A percentile compares a stretch with the other conserved stretches of the same genome.
phyloP scores from a whole-genome alignment of 1,140 invertebrate genomes.

The Penaeus vannamei region DNA sequence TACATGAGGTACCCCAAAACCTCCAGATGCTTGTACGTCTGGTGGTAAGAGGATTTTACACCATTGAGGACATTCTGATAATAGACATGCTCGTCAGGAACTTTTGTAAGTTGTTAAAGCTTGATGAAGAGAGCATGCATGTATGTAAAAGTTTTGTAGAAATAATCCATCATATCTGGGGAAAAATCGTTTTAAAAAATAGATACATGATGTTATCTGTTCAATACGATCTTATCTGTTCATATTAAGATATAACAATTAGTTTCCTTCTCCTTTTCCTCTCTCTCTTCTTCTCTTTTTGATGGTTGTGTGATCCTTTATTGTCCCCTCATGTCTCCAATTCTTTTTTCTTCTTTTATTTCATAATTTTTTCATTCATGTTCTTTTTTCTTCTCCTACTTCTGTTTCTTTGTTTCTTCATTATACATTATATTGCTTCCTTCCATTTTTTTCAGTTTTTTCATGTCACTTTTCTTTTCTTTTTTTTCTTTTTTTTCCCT shows the following conservation, averaged over 20 bases:
- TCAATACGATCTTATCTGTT: too few species aligned
- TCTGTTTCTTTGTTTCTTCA: neutral
- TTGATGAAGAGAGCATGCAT: neutral
- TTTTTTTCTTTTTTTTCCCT: too few species aligned
- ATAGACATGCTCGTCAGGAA: slow-evolving; percentile 96
- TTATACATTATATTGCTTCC: neutral
- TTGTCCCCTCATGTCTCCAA: neutral
- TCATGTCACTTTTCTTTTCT: too few species aligned
- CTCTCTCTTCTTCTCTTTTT: neutral
- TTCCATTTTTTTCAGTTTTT: too few species aligned
- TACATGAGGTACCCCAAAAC: slow-evolving; percentile 88
- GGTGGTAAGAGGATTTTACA: slow-evolving; percentile 93
- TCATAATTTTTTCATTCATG: too few species aligned
- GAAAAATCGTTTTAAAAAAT: neutral
- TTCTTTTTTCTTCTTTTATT: too few species aligned
- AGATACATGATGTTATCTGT: too few species aligned
- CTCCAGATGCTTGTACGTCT: slow-evolving; percentile 91
- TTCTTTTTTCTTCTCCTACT: too few species aligned
- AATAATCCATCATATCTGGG: neutral
- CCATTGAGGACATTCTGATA: slow-evolving; percentile 92
- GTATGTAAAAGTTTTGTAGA: neutral
- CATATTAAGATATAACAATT: too few species aligned
- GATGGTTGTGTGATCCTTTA: neutral
- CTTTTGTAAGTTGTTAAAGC: slow-evolving; percentile 75
- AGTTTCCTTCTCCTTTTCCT: neutral